Evolutionary conservation across 2,113 vertebrate species (phyloP), one percentile per base, ranked within the genome.

Genomic region (Xiphophorus hellerii): DNA sequence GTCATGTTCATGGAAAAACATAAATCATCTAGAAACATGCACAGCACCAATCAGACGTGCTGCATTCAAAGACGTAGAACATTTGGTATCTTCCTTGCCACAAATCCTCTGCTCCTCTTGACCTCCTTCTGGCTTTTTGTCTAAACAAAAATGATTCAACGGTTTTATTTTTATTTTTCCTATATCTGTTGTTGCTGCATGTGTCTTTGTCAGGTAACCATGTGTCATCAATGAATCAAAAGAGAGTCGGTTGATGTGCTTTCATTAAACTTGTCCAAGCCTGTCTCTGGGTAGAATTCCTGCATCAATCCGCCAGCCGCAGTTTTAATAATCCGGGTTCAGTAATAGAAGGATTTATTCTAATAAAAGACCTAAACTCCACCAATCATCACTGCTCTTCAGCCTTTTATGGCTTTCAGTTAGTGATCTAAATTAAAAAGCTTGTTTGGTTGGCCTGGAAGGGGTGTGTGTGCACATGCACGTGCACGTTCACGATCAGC

Each of bases 231-330:
- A 31, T 81, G 71, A 79, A 48, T 81, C 75, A 77, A 72, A 62
- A 12, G 10, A 48, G 1, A 35, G 29, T 37, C 3, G 0, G 31
- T 67, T 9, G 60, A 70, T 78, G 12, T 44, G 12, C 3, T 4
- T 17, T 54, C 44, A 77, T 81, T 76, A 76, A 76, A 83, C 90
- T 6, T 87, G 92, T 82, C 3, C 0, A 12, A 28, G 35, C 88
- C n/a, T 83, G 90, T 76, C 9, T 20, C 2, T 29, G 28, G 3
- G 1, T 5, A 44, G 22, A 63, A 73, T 27, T 42, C 60, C 66
- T 39, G 44, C 1, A 61, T 9, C 65, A 60, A 39, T 60, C 29
- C 33, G n/a, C 7, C 13, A 54, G 6, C 12, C 29, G 33, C 5
- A 33, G 31, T 48, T 27, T 39, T 0, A 79, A 30, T 62, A 71